These are phyloP conservation scores for Ophiodon elongatus DNA, from an alignment of 2,113 vertebrate genomes.

Conservation along the genomic window DNA sequence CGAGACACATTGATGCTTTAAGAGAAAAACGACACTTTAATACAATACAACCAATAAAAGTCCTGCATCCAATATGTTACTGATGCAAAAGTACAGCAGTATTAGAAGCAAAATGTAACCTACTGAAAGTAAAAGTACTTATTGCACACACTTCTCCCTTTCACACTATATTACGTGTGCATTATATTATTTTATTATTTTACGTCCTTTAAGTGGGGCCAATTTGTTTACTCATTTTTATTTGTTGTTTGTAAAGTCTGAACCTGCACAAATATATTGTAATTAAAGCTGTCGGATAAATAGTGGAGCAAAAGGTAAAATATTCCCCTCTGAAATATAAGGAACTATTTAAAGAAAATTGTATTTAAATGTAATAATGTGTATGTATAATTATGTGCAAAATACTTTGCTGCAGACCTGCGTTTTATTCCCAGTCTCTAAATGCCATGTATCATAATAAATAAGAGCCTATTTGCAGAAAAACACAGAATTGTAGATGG, in stretches of 20 bases:
- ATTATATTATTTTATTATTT: background rate
- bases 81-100: background rate
- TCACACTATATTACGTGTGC: too few species aligned
- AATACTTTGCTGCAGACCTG: background rate
- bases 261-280: background rate
- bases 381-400: background rate
- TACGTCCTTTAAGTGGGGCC: too few species aligned
- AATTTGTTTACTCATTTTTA: background rate
- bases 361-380: background rate
- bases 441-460: background rate
- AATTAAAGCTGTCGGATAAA: background rate
- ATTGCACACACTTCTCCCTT: too few species aligned
- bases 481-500: background rate
- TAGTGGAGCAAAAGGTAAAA: background rate
- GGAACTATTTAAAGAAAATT: too few species aligned
- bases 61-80: background rate
- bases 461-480: background rate
- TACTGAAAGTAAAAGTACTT: too few species aligned
- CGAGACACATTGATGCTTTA: background rate
- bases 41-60: background rate
- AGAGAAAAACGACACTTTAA: background rate
- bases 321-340: background rate
- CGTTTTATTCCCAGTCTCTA: background rate
- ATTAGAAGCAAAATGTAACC: too few species aligned
- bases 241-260: background rate